Evolutionary conservation across 2,113 vertebrate genomes (phyloP), one percentile per base, ranked within the genome.

Genomic region (Lipophrys pholis): DNA sequence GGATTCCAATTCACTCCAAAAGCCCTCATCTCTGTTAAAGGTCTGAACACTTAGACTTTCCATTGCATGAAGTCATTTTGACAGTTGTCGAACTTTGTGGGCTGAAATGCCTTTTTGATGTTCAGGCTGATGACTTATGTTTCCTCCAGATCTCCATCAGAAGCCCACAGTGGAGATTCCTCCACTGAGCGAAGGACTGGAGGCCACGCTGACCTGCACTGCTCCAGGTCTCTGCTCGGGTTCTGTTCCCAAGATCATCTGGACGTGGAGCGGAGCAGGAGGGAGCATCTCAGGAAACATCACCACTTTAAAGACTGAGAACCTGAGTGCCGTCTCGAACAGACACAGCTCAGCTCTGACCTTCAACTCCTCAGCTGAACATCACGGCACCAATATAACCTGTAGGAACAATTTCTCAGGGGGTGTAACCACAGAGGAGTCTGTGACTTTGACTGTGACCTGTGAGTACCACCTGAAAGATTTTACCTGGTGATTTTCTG

Each of bases 201-300:
- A 53, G 73, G 12, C 69, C 76, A 73, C 73, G 9, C 55, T 89
- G 73, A 86, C 59, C 69, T 89, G 83, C 76, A 84, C 41, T 21
- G 69, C 79, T 58, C 73, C 73, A 6, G 57, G 61, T 56, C 58
- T 73, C 51, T 91, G 89, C 66, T 83, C 78, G 57, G 73, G 82
- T 58, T 73, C 53, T 45, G 40, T 8, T 8, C 82, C 84, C 12
- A 0, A 58, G 0, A 59, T 91, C 54, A 84, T 38, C 66, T 91
- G 82, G 84, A 76, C 1, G 8, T 83, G 81, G 73, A 68, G 17
- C 57, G 17, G 45, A 70, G 30, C 8, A n/a, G 15, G 2, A 49
- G 49, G 9, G n/a, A n/a, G 63, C 8, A 36, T 57, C n/a, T 5
- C 8, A 16, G 15, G 15, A 7, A 66, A 42, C 21, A 21, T 8